Conservation (phyloP, 2,113 vertebrate species). For the Vidua chalybeata region DNA sequence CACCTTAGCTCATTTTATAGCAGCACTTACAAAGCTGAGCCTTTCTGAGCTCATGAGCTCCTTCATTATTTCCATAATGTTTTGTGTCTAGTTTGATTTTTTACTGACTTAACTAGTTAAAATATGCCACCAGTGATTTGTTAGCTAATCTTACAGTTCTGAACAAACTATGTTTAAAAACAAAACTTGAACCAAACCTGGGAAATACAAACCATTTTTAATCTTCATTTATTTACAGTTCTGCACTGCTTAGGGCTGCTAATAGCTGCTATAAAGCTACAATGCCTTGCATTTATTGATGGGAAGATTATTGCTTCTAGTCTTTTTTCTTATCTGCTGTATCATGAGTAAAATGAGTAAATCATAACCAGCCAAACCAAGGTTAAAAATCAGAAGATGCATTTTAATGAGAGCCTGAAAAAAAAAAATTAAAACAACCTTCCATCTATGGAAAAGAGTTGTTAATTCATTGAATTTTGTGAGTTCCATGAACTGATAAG, state of each 20-base stretch:
- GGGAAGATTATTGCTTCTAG: constrained; percentile 59
- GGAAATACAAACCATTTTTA: background rate
- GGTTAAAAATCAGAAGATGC: constrained; percentile 60
- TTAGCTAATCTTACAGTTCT: background rate
- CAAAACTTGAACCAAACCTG: background rate
- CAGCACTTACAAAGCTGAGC: constrained; percentile 34
- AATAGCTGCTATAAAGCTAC: constrained; percentile 62
- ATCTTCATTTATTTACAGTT: constrained; percentile 22
- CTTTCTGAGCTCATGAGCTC: background rate
- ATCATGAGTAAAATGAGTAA: constrained; percentile 55
- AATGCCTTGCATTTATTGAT: constrained; percentile 66
- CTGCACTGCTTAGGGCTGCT: constrained; percentile 13
- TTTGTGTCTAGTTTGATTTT: constrained; percentile 27
- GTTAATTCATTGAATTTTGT: constrained; percentile 72
- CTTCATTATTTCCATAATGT: constrained; percentile 22
- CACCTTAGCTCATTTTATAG: background rate
- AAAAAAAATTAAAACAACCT: constrained; percentile 20
- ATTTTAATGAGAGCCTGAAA: constrained; percentile 58
- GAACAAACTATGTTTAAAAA: background rate
- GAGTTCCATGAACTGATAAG: constrained; percentile 74
- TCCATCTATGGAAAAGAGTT: constrained; percentile 59
- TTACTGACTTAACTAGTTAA: constrained; percentile 41
- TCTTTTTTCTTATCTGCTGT: constrained; percentile 47
- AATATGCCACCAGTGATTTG: constrained; percentile 11
- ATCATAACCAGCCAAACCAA: constrained; percentile 61